A percentile compares a stretch with the other conserved stretches of the same genome.
Evolutionary conservation across 2,888 invertebrate species (phyloP).

Genomic region (Yponomeuta malinellus): DNA sequence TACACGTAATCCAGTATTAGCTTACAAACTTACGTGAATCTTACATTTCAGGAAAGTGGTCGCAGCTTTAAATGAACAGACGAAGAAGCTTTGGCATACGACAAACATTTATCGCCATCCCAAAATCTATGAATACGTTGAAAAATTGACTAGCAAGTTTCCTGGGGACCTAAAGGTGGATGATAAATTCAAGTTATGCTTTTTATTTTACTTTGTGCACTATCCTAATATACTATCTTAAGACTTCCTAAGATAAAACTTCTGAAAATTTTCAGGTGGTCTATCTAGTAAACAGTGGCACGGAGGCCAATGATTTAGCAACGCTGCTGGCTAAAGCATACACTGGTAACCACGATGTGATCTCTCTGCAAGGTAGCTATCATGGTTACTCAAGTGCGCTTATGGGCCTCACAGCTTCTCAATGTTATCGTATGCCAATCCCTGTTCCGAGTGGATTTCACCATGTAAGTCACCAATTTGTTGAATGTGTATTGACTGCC

Average conservation of each 20-base stretch:
- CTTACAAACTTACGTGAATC: conserved; percentile 79
- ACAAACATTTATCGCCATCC: conserved; percentile 95
- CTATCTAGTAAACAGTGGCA: conserved; percentile 96
- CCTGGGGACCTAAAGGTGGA: conserved; percentile 89
- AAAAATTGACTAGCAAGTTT: conserved; percentile 85
- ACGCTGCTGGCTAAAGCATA: conserved; percentile 89
- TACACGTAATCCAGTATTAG: no score
- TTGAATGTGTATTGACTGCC: neutral
- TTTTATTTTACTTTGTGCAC: conserved; percentile 11
- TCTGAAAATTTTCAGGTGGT: conserved; percentile 77
- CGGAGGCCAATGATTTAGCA: conserved; percentile 98
- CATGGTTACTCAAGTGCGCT: conserved; percentile 93
- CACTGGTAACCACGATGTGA: conserved; percentile 89
- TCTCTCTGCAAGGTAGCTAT: conserved; percentile 92
- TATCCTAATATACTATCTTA: neutral
- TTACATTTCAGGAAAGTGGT: conserved; percentile 84
- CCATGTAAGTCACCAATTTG: conserved; percentile 76
- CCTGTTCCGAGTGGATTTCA: conserved; percentile 84
- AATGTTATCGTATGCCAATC: conserved; percentile 85
- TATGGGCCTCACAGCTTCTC: conserved; percentile 87
- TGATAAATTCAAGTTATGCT: neutral
- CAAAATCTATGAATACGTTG: conserved; percentile 92
- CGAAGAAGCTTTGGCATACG: conserved; percentile 91
- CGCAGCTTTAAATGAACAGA: conserved; percentile 85
- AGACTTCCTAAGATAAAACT: neutral